A percentile compares a stretch with the other conserved stretches of the same genome.
These are phyloP conservation scores for Drosophila mettleri DNA, from an alignment of 2,888 invertebrate genomes.

Conservation along the genomic window DNA sequence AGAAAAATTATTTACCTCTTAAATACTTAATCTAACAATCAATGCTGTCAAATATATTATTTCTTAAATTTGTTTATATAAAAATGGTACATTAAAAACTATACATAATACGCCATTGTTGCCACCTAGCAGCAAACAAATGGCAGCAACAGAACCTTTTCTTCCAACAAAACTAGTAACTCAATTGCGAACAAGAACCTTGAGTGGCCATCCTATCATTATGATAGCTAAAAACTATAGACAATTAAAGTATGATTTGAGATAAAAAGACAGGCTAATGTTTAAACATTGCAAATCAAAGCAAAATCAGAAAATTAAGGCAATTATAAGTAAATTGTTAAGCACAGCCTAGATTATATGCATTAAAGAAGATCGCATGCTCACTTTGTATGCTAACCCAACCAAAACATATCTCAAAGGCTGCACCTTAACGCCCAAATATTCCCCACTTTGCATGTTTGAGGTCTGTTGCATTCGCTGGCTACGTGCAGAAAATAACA, in stretches of 20 bases:
- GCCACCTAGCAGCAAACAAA: not conserved
- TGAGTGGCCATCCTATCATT: not conserved
- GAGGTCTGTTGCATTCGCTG: constrained; percentile 49
- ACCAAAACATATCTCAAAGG: constrained; percentile 10
- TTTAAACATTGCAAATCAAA: not conserved
- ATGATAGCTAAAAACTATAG: too few relatives aligned
- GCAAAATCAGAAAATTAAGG: not conserved
- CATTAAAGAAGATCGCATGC: constrained; percentile 22
- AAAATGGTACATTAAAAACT: too few relatives aligned
- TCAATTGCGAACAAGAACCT: not conserved
- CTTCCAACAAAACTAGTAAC: not conserved
- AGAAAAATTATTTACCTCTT: too few relatives aligned
- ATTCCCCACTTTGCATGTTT: constrained; percentile 58
- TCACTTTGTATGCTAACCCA: constrained; percentile 2
- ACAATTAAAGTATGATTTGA: not conserved
- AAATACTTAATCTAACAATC: too few relatives aligned
- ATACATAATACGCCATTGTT: not conserved
- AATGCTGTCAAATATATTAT: not conserved
- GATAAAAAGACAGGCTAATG: not conserved
- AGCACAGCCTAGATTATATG: not conserved
- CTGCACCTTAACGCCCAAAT: constrained; percentile 15
- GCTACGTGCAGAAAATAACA: constrained; percentile 78
- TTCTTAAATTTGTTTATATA: not conserved
- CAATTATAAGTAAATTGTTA: constrained; percentile 1
- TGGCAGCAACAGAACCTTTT: not conserved